Evolutionary conservation across 2,797 vertebrate genomes (phyloP), one percentile per base, ranked within the genome.

Genomic region (Chaenodraco wilsoni): DNA sequence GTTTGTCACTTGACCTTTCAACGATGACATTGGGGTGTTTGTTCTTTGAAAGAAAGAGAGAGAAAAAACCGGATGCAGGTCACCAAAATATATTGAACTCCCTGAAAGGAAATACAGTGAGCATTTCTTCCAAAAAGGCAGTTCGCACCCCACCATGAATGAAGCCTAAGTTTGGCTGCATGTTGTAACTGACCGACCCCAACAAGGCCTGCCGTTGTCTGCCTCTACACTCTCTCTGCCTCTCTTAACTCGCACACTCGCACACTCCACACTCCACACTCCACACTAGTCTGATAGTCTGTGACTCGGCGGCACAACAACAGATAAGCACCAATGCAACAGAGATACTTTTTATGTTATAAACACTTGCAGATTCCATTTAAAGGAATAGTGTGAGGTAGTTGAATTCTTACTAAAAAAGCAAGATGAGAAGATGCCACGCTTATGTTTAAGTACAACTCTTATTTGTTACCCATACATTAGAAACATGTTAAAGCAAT

Each of bases 161-260:
- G 90, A 83, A 79, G 82, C 70, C 84, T 89, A 90, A 91, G 89
- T 91, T 84, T 78, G 12, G 65, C 81, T 65, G 78, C 78, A 75
- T 84, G 88, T 85, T 87, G 87, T 78, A 84, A 79, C 61, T 10
- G 60, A 83, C 62, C 11, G 46, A 74, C 82, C 69, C 77, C 84
- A 86, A 93, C 92, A 93, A 93, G 90, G 87, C 76, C 63, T 0
- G 4, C 23, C 79, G 80, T 90, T 93, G 91, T 93, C 72, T 84
- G 65, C 59, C 31, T 11, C 37, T 14, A 37, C 46, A 23, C 68
- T 66, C 69, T 11, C 70, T 33, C 41, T 12, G 57, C 44, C 73
- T 55, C 62, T 15, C 75, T 69, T n/a, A 21, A 43, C 70, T 58
- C 76, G 16, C 84, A 76, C 69, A 21, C 21, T 21, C 78, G n/a